These are phyloP conservation scores for Myotis vivesi DNA, from an alignment of 2,797 vertebrate species.

Conservation along the genomic window DNA sequence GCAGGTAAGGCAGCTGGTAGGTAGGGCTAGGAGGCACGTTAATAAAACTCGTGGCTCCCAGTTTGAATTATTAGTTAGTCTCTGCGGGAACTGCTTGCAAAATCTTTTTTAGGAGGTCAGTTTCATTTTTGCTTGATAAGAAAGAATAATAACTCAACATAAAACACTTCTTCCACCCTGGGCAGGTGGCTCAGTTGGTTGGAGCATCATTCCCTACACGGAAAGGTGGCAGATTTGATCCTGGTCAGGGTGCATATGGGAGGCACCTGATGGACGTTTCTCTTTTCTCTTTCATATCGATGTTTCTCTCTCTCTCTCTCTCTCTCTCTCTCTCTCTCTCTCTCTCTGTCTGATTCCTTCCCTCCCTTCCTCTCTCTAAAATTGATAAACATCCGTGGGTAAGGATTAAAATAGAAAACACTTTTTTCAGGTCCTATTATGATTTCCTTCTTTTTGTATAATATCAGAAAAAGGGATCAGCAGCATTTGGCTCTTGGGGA, in stretches of 20 bases:
- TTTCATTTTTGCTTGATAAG: conserved; percentile 82
- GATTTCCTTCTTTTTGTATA: conserved; percentile 81
- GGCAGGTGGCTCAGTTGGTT: background rate
- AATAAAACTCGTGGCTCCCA: conserved; percentile 75
- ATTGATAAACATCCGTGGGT: background rate
- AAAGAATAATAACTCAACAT: conserved; percentile 82
- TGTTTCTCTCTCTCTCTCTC: background rate
- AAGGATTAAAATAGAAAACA: background rate
- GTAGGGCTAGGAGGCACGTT: background rate
- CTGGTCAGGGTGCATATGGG: background rate
- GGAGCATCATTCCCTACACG: background rate
- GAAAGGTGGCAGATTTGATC: background rate
- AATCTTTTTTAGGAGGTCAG: conserved; percentile 79
- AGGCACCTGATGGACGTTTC: background rate
- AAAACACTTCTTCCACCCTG: conserved; percentile 78
- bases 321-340: background rate
- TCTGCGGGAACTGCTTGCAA: conserved; percentile 80
- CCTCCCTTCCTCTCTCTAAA: background rate
- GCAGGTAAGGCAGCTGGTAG: accelerated
- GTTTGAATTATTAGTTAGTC: conserved; percentile 76
- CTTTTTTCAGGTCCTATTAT: conserved; percentile 77
- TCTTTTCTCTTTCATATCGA: background rate
- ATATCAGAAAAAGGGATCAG: conserved; percentile 81
- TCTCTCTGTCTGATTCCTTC: background rate
- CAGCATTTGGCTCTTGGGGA: conserved; percentile 75